Percentiles rank a stretch among this genome's conserved stretches.
Conservation (phyloP, 2,113 vertebrate genomes). For the Motacilla alba region DNA sequence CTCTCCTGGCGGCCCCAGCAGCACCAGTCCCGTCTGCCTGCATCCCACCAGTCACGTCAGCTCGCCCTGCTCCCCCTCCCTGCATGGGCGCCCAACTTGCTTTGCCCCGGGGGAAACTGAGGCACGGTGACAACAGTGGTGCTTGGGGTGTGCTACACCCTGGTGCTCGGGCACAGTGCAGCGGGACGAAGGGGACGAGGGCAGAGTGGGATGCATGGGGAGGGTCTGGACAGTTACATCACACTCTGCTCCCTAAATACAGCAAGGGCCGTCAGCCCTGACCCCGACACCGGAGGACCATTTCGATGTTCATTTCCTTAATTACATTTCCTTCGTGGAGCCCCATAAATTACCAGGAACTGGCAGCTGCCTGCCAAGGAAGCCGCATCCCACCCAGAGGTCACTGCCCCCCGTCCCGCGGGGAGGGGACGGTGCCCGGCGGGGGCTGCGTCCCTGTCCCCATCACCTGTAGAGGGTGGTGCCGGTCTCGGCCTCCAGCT, state of each 20-base stretch:
- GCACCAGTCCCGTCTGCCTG: conserved; percentile 78
- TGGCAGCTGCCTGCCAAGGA: background rate
- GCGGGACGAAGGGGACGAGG: background rate
- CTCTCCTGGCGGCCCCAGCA: conserved; percentile 76
- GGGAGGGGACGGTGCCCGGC: background rate
- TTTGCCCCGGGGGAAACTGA: background rate
- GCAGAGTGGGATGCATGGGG: background rate
- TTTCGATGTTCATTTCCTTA: conserved; percentile 19
- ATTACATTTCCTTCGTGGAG: background rate
- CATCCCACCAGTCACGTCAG: background rate
- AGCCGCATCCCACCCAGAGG: background rate
- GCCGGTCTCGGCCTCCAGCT: conserved; percentile 79
- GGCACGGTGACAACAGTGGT: fast-evolving
- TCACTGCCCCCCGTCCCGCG: fast-evolving
- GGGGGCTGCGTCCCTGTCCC: background rate
- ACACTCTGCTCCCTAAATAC: fast-evolving
- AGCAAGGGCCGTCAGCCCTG: background rate
- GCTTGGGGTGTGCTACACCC: background rate
- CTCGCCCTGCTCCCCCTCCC: background rate
- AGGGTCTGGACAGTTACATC: fast-evolving
- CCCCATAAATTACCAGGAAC: background rate
- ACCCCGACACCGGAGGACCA: background rate
- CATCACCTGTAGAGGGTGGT: conserved; percentile 80
- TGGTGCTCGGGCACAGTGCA: background rate
- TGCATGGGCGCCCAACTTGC: fast-evolving